phyloP scores from a whole-genome alignment of 2,888 invertebrate species.

The Polydrusus pterygomalis region DNA sequence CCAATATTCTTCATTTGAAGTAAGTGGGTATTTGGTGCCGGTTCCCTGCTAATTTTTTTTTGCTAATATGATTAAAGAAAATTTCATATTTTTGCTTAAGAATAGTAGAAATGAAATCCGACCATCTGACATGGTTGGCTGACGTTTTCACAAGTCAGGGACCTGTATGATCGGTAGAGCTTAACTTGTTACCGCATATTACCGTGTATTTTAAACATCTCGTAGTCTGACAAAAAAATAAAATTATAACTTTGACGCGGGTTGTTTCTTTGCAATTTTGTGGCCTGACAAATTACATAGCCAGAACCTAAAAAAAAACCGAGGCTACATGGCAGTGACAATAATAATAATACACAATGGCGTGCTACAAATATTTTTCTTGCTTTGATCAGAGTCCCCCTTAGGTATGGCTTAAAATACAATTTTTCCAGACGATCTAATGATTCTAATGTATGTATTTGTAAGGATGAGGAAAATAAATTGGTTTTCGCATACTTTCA shows the following conservation, averaged over 20 bases:
- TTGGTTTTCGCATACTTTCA: too few species aligned
- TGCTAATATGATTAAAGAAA: constrained; percentile 37
- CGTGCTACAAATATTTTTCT: neutral
- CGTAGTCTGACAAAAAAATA: constrained; percentile 34
- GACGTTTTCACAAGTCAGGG: constrained; percentile 66
- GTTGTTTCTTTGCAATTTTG: constrained; percentile 35
- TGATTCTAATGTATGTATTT: too few species aligned
- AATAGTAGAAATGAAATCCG: constrained; percentile 59
- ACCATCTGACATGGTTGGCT: constrained; percentile 66
- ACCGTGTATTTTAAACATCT: constrained; percentile 50
- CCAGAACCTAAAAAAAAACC: neutral
- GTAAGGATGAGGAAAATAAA: too few species aligned
- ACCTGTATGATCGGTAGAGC: constrained; percentile 67
- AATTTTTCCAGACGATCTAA: too few species aligned
- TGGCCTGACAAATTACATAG: constrained; percentile 26
- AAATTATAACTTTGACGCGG: constrained; percentile 15
- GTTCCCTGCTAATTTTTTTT: constrained; percentile 10
- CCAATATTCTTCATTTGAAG: too few species aligned
- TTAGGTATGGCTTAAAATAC: too few species aligned
- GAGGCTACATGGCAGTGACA: too few species aligned
- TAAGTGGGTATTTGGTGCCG: neutral
- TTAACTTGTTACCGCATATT: constrained; percentile 64
- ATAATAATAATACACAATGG: neutral
- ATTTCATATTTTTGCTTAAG: constrained; percentile 59
- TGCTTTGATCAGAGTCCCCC: too few species aligned